These are phyloP conservation scores for Suillia variegata DNA, from an alignment of 2,888 invertebrate genomes.

Conservation along the genomic window DNA sequence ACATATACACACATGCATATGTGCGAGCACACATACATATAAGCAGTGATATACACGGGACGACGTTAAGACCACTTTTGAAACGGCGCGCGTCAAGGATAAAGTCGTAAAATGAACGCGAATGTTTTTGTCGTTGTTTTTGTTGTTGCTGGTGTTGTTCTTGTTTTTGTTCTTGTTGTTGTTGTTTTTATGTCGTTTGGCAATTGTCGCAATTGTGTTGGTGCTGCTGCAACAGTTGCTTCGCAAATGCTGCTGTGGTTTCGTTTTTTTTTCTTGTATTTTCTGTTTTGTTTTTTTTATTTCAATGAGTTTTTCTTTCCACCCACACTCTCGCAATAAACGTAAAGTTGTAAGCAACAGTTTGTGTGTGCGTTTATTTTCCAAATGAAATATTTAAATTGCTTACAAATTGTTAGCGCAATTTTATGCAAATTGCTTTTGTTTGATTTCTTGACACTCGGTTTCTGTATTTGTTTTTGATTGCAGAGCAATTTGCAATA, in stretches of 20 bases:
- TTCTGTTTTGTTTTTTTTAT: not conserved
- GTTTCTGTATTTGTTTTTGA: too few species aligned
- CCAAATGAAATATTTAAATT: too few species aligned
- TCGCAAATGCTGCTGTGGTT: not conserved
- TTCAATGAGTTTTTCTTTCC: too few species aligned
- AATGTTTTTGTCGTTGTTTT: too few species aligned
- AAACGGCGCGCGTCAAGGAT: not conserved
- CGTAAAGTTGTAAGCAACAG: not conserved
- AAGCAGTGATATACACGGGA: not conserved
- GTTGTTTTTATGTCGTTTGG: not conserved
- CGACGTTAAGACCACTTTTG: not conserved
- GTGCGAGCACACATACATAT: not conserved
- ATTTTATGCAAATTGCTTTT: too few species aligned
- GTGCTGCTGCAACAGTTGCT: not conserved
- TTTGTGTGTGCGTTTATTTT: too few species aligned
- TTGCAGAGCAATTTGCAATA: too few species aligned
- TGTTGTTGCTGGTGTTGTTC: too few species aligned
- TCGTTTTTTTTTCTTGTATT: not conserved
- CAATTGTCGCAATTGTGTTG: slow-evolving; percentile 3
- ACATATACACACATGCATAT: not conserved
- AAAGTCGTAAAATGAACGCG: not conserved
- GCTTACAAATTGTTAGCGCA: too few species aligned
- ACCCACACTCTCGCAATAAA: too few species aligned
- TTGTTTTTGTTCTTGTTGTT: too few species aligned
- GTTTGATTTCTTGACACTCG: too few species aligned